Conservation (phyloP, 2,797 vertebrate species). For the Dallia pectoralis region DNA sequence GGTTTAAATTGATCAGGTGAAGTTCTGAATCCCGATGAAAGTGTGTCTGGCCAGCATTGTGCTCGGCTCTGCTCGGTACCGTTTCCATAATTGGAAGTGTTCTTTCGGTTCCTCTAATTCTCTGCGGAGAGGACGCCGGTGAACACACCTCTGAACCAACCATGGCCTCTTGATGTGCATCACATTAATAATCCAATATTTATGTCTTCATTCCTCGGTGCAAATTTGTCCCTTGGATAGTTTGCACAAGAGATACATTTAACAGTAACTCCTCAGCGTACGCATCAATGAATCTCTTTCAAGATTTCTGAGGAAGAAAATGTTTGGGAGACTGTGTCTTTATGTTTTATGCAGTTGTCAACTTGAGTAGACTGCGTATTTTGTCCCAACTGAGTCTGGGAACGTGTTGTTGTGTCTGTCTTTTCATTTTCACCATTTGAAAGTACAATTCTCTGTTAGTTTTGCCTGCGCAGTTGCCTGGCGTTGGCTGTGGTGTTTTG, state of each 20-base stretch:
- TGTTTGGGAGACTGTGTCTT: background rate
- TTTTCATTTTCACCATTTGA: background rate
- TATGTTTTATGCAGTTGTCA: background rate
- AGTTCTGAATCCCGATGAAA: constrained; percentile 21
- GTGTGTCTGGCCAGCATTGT: background rate
- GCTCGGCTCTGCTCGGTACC: constrained; percentile 29
- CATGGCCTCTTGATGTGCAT: background rate
- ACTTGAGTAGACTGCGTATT: background rate
- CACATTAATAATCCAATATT: constrained; percentile 1
- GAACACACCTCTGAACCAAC: background rate
- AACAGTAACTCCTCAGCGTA: background rate
- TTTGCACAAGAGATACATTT: background rate
- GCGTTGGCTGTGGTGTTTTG: background rate
- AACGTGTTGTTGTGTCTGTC: background rate
- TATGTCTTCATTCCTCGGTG: background rate
- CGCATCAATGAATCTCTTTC: background rate
- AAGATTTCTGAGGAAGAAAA: background rate
- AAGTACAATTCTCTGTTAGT: background rate
- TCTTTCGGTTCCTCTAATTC: constrained; percentile 11
- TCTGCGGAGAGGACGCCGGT: background rate
- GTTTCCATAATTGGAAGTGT: background rate
- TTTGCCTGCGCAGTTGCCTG: background rate
- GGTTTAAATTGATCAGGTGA: constrained; percentile 43
- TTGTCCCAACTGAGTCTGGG: background rate
- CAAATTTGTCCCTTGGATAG: background rate